Base-by-base conservation (phyloP, 92 coral and sea anemone genomes). In the Paragorgia papillata region DNA sequence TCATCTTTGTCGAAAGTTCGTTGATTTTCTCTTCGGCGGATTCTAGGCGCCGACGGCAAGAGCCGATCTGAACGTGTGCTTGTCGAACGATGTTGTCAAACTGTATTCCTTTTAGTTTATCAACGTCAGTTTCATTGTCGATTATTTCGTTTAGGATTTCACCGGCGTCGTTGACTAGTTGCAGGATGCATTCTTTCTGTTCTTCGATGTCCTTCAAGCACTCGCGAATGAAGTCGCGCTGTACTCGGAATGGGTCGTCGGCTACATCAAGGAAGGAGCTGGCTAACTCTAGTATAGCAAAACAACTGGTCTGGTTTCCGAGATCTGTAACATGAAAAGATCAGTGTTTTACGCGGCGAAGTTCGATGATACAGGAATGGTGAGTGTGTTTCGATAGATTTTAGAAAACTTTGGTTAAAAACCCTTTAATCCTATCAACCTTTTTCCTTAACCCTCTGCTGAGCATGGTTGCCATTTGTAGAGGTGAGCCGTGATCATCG, bases 31-130 rank as follows among this genome's bases (percentile, higher is more conserved):
- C n/a, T 25, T 68, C 33, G 13, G 59, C 59, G 39, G 48, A 26
- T 18, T 44, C 75, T 35, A 68, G 55, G 31, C 59, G 59, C 7
- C 75, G 35, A 17, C 48, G 57, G 22, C 75, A 44, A 7, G 55
- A 9, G 9, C 32, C 29, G n/a, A 68, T 46, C 33, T 44, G 48
- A 9, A 68, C 27, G 40, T 46, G 55, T 1, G 60, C 75, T 41
- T 68, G 21, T 25, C 75, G 24, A 1, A 68, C 58, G 30, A 24
- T n/a, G 59, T 68, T 68, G 29, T 68, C 75, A 46, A 68, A 68
- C 26, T 68, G 75, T 21, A 49, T 15, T 51, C 75, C 75, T 49
- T 68, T 68, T 33, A 12, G 53, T n/a, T 15, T 44, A 46, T 68
- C 75, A 44, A 68, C 33, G 26, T 20, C 40, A 21, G 34, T 48